Evolutionary conservation across 2,888 invertebrate genomes (phyloP), one percentile per base, ranked within the genome.

Genomic region (Lepas anatifera): DNA sequence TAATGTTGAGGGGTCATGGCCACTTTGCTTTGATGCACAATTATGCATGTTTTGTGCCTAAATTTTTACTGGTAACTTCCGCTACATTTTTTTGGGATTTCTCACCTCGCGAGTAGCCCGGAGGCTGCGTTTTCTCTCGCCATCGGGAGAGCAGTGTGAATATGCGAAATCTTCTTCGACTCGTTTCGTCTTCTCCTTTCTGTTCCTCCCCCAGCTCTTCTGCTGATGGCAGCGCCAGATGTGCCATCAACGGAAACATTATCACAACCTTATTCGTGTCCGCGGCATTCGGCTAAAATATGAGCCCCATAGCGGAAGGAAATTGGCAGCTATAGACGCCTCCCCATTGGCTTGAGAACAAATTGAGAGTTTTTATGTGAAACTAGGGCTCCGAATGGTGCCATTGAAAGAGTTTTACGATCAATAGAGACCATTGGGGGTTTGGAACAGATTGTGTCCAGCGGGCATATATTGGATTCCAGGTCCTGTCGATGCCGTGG

Each of bases 381-480:
- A 52, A 16, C 52, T 27, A 16, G 52, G 52, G 16, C 29, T 3
- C 52, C 29, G 29, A 52, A 52, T 16, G 16, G 52, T 29, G 1
- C 52, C 29, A 52, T 52, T 29, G 52, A 10, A 52, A 16, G 29
- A 29, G 29, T 52, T 25, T 52, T 52, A 52, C 52, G 52, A 52
- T 18, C 52, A 16, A 16, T 3, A 16, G 13, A 27, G 18, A n/a
- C 29, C 52, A 29, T 52, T 52, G 16, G n/a, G 29, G 52, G 29
- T 27, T 52, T 8, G 52, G 52, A 52, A 29, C 52, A 32, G 52
- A 52, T n/a, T 52, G 52, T 52, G 29, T 29, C 52, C 10, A 16
- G 3, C 11, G 16, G 52, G 29, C 52, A 18, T 29, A 52, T 80
- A 72, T 81, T 86, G 66, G 81, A 84, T 70, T 85, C 52, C 16